phyloP scores from a whole-genome alignment of 2,113 vertebrate species.

The Polyodon spathula region DNA sequence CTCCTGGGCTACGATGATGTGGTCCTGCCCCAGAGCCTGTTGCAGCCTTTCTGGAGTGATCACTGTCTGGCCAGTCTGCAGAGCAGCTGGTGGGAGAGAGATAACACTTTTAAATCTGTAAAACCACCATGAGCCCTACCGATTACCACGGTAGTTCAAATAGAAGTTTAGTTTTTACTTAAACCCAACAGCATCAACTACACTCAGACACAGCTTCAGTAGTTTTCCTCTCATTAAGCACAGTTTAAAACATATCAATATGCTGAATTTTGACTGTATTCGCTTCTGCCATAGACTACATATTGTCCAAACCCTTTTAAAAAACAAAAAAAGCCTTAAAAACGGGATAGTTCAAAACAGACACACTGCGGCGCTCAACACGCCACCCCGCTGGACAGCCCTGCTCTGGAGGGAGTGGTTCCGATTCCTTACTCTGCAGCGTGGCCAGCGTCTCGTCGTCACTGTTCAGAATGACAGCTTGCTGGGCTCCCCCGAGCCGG shows the following conservation, averaged over 20 bases:
- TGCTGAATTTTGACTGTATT: too few relatives aligned
- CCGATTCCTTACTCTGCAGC: conserved; percentile 63
- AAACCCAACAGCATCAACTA: too few relatives aligned
- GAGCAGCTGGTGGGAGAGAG: conserved; percentile 44
- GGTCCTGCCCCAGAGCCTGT: conserved; percentile 79
- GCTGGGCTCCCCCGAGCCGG: conserved; percentile 41
- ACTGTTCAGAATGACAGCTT: conserved; percentile 82
- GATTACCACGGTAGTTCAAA: too few relatives aligned
- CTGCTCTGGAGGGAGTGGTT: neutral
- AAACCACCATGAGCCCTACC: neutral
- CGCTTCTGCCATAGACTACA: too few relatives aligned
- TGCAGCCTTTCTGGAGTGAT: conserved; percentile 70
- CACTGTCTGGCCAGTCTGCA: conserved; percentile 69
- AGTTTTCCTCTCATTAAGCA: too few relatives aligned
- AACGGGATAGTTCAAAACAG: neutral
- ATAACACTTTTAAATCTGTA: too few relatives aligned
- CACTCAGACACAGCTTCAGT: too few relatives aligned
- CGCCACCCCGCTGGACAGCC: neutral
- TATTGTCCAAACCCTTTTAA: too few relatives aligned
- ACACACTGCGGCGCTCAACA: neutral
- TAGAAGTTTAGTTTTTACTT: too few relatives aligned
- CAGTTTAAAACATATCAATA: too few relatives aligned
- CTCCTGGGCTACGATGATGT: conserved; percentile 87
- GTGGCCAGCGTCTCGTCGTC: conserved; percentile 82
- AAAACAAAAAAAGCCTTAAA: too few relatives aligned